Percentiles rank a stretch among this genome's conserved stretches.
Evolutionary conservation across 2,888 invertebrate species (phyloP).

Genomic region (Cephus pygmeus): DNA sequence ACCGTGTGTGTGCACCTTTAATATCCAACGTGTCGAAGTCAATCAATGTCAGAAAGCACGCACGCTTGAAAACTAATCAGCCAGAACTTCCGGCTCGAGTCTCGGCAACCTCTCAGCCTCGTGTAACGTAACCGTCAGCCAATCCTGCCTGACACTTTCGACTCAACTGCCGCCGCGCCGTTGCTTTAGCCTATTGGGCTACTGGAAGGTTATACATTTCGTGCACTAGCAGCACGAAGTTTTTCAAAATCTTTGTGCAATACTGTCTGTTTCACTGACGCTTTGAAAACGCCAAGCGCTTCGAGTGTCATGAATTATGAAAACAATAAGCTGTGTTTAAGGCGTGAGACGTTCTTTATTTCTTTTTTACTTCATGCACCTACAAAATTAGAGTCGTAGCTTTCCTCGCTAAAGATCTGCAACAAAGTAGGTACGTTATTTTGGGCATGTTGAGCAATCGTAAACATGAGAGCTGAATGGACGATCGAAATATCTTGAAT

Average conservation of each 20-base stretch:
- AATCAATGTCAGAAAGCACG: constrained; percentile 47
- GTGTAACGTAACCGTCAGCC: not conserved
- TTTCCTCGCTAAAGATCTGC: not conserved
- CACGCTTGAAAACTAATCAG: constrained; percentile 47
- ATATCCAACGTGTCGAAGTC: constrained; percentile 25
- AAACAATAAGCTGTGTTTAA: not conserved
- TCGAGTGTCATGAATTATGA: no score
- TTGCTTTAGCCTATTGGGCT: not conserved
- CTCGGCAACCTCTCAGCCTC: not conserved
- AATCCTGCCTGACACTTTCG: not conserved
- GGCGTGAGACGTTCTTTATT: not conserved
- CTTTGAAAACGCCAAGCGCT: not conserved
- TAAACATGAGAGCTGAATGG: not conserved
- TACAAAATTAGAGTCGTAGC: not conserved
- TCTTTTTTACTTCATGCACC: not conserved
- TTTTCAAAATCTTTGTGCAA: not conserved
- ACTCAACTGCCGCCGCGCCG: not conserved
- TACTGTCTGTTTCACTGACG: not conserved
- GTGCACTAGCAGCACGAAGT: not conserved
- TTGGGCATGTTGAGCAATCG: not conserved
- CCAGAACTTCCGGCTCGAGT: constrained; percentile 38
- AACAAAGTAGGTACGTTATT: not conserved
- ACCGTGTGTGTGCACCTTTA: not conserved
- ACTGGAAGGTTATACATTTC: not conserved
- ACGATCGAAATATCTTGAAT: not conserved